Base-by-base conservation (phyloP, 2,797 vertebrate species). In the Simalia tracyae region DNA sequence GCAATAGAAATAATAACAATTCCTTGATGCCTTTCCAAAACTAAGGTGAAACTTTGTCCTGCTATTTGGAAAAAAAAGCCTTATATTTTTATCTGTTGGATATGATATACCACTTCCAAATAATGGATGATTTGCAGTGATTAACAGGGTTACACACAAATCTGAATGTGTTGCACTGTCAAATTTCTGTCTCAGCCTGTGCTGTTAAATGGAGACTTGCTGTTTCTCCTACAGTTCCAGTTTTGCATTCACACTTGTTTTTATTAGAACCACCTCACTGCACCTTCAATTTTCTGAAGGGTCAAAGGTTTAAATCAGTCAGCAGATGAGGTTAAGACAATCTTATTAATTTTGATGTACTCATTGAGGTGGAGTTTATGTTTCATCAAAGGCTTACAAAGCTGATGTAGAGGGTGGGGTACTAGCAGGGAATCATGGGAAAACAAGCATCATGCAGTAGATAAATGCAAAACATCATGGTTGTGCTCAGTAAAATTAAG, bases 271-370 rank as follows among this genome's bases (percentile, higher is more conserved):
- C 63, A 57, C 0, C 61, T 56, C 46, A 91, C 63, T 12, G 31
- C 50, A 22, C 3, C 86, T 88, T 54, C 63, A 14, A 0, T 89
- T 87, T 93, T 46, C 92, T 59, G 26, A 46, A 31, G 92, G 81
- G 84, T 87, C 85, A 68, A 81, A 92, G 88, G 88, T 91, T 90
- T 84, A 81, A 89, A 54, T 87, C 61, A 89, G 66, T 92, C 81
- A 84, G 88, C 15, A 0, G 6, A 60, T 0, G 24, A 88, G 89
- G 56, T 88, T 91, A 89, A 4, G 57, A 87, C 91, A 85, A 81
- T 92, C 91, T 59, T 56, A 36, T 28, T 92, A 92, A 0, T 90
- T 63, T 63, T 90, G 89, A 92, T 64, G 59, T 89, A 0, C 66
- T 93, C 26, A 4, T 46, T 14, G 84, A 5, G 42, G 7, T 54